Conservation (phyloP, 2,888 invertebrate species). For the Mystacides longicornis region DNA sequence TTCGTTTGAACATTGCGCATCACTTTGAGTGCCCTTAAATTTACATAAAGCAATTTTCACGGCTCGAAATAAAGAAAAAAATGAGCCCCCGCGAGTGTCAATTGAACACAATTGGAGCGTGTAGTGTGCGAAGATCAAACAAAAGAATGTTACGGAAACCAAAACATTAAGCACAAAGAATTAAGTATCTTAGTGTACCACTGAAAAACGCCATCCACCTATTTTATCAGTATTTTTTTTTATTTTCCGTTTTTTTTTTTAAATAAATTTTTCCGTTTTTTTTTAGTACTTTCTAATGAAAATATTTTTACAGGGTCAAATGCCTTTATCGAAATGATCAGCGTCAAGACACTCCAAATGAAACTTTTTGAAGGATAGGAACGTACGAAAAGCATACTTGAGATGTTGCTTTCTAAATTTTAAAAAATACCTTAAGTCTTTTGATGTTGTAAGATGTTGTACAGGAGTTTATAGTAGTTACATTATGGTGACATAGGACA, state of each 20-base stretch:
- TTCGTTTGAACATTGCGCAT: not conserved
- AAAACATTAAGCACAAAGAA: not conserved
- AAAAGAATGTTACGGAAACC: conserved; percentile 6
- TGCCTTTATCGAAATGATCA: too few species aligned
- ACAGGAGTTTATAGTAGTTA: too few species aligned
- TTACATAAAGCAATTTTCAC: conserved; percentile 16
- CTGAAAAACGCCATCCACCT: not conserved
- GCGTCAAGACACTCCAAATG: too few species aligned
- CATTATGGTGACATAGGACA: too few species aligned
- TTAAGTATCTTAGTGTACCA: not conserved
- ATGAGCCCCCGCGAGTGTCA: not conserved
- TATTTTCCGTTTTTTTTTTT: not conserved
- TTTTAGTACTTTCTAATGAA: too few species aligned
- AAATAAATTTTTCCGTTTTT: too few species aligned
- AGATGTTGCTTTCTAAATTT: too few species aligned
- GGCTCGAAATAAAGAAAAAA: not conserved
- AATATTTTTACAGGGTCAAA: too few species aligned
- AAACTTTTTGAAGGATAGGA: too few species aligned
- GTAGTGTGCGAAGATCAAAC: conserved; percentile 11
- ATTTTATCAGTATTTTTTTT: not conserved
- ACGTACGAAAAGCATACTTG: too few species aligned
- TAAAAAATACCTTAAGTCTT: too few species aligned
- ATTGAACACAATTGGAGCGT: conserved; percentile 8
- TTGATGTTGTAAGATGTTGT: too few species aligned
- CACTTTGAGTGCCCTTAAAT: not conserved